Conservation (phyloP, 2,113 vertebrate genomes). For the Merops nubicus region DNA sequence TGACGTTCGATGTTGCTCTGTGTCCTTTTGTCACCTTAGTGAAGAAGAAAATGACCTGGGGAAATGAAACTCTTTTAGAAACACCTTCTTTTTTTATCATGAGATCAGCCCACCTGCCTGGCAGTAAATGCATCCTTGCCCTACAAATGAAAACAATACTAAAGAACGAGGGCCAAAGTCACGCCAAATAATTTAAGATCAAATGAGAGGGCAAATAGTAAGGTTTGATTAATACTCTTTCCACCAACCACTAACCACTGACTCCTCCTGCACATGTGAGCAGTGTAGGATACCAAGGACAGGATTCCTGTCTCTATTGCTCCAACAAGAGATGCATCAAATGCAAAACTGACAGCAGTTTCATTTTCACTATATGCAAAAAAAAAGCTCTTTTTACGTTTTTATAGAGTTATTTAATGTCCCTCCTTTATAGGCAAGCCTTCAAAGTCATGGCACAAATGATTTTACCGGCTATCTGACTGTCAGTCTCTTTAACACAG, state of each 20-base stretch:
- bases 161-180: neutral
- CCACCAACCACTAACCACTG: neutral
- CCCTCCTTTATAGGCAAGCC: neutral
- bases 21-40: neutral
- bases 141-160: neutral
- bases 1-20: neutral
- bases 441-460: conserved; percentile 36
- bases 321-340: neutral
- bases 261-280: neutral
- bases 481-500: conserved; percentile 68
- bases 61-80: neutral
- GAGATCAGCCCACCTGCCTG: neutral
- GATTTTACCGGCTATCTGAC: conserved; percentile 67
- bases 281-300: neutral
- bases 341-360: neutral
- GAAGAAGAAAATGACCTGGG: neutral
- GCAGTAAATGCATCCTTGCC: neutral
- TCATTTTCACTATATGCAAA: neutral
- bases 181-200: neutral
- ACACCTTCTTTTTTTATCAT: neutral
- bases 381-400: neutral
- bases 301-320: neutral
- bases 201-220: neutral
- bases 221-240: neutral
- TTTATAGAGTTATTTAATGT: neutral